phyloP scores from a whole-genome alignment of 2,113 vertebrate genomes.

The Synchiropus splendidus region DNA sequence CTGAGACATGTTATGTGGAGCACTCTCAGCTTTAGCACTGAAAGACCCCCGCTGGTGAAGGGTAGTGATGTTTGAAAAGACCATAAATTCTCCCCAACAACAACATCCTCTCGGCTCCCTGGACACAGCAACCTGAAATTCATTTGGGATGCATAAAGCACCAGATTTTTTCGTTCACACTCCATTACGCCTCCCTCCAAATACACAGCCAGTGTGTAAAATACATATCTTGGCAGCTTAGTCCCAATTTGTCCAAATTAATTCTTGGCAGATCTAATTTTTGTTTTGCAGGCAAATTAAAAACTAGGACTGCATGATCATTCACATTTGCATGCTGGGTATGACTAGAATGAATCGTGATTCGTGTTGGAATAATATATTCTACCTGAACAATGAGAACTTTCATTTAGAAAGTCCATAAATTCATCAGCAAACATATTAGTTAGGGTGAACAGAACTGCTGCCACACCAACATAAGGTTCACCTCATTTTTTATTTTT shows the following conservation, averaged over 20 bases:
- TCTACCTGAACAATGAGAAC: too few relatives aligned
- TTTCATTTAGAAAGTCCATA: too few relatives aligned
- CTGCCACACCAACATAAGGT: neutral
- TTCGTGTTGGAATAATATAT: too few relatives aligned
- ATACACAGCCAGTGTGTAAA: slow-evolving; percentile 38
- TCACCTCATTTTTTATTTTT: too few relatives aligned
- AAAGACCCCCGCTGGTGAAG: too few relatives aligned
- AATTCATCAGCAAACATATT: too few relatives aligned
- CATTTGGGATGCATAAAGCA: slow-evolving; percentile 29
- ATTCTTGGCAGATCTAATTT: slow-evolving; percentile 23
- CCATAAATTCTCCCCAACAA: slow-evolving; percentile 19
- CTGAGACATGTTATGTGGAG: slow-evolving; percentile 6
- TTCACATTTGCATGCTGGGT: too few relatives aligned
- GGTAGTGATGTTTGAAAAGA: slow-evolving; percentile 14
- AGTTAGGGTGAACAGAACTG: too few relatives aligned
- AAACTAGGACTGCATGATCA: too few relatives aligned
- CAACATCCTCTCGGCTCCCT: slow-evolving; percentile 13
- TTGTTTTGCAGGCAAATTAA: too few relatives aligned
- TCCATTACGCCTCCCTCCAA: slow-evolving; percentile 37
- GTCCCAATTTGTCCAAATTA: slow-evolving; percentile 34
- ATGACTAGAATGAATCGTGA: too few relatives aligned
- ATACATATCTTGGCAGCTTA: slow-evolving; percentile 34
- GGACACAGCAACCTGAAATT: slow-evolving; percentile 24
- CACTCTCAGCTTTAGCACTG: neutral
- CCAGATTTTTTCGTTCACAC: slow-evolving; percentile 51